Evolutionary conservation across 2,113 vertebrate species (phyloP), one percentile per base, ranked within the genome.

Genomic region (Columba livia): DNA sequence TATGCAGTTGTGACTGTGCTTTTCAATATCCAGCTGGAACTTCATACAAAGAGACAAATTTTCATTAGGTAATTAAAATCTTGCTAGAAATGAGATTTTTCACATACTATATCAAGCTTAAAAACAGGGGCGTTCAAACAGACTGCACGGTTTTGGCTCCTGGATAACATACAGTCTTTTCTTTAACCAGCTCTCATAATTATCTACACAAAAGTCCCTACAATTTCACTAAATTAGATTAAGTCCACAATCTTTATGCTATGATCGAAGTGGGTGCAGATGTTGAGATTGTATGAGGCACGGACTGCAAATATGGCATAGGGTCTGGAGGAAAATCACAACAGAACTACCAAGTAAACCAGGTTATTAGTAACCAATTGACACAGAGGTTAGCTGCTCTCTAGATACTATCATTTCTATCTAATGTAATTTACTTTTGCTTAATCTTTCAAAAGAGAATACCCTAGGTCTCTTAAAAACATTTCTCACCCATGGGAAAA

Each of bases 21-120:
- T 90, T 78, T 74, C 75, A 42, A 4, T 40, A 54, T 70, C 18
- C 34, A 91, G 23, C 16, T 83, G 61, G 56, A 91, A 64, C 7
- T 28, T 80, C 56, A 75, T 60, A 44, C 17, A 78, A 85, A 85
- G 51, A 88, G 38, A 11, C 14, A 74, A 26, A 78, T 90, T 85
- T 94, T 62, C 47, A 71, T 42, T 29, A 80, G 31, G 38, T 67
- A 91, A 89, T 90, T 92, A 85, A 88, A 88, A 77, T 88, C 51
- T 88, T 93, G 12, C 67, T 80, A 60, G n/a, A 93, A 88, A 83
- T 25, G 1, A 78, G 24, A 66, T 78, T 93, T 94, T 95, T 85
- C 64, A 83, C 51, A 15, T 84, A 75, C 26, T 90, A 78, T 29
- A 26, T 77, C 78, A 70, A 74, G 12, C 25, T 88, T 74, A 79